Percentiles rank a stretch among this genome's conserved stretches.
phyloP scores from a whole-genome alignment of 2,113 vertebrate species.

The Empidonax alnorum region DNA sequence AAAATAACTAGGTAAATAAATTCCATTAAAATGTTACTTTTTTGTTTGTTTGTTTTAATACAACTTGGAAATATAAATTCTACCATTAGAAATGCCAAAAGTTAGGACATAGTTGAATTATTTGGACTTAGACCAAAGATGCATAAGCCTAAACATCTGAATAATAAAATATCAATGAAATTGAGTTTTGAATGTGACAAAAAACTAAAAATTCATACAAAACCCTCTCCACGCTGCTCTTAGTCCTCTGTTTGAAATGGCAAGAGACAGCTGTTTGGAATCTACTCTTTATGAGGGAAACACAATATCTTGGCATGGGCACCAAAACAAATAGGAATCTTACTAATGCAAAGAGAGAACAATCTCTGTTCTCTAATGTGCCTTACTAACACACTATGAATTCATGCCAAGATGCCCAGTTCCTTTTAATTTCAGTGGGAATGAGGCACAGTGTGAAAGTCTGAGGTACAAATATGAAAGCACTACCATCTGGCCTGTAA shows the following conservation, averaged over 20 bases:
- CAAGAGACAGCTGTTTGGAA: neutral
- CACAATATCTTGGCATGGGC: neutral
- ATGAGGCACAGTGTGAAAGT: conserved; percentile 2
- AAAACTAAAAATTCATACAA: neutral
- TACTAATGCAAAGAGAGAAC: neutral
- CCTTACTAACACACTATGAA: neutral
- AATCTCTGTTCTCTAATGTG: neutral
- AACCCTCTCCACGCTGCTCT: neutral
- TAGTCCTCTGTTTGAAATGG: neutral
- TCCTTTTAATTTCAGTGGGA: conserved; percentile 29
- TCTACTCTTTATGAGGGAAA: neutral
- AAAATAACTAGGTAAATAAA: neutral
- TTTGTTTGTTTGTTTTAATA: neutral
- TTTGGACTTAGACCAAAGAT: neutral
- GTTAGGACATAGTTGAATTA: neutral
- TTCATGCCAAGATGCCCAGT: conserved; percentile 1
- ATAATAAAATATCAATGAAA: neutral
- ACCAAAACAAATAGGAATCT: neutral
- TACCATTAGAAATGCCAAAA: neutral
- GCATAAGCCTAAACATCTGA: neutral
- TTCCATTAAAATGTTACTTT: fast-evolving
- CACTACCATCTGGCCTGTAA: conserved; percentile 35
- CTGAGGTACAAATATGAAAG: conserved; percentile 3
- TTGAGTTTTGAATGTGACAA: neutral
- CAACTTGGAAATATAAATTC: neutral